phyloP scores from a whole-genome alignment of 1,140 invertebrate species.

The Armadillidium nasatum region DNA sequence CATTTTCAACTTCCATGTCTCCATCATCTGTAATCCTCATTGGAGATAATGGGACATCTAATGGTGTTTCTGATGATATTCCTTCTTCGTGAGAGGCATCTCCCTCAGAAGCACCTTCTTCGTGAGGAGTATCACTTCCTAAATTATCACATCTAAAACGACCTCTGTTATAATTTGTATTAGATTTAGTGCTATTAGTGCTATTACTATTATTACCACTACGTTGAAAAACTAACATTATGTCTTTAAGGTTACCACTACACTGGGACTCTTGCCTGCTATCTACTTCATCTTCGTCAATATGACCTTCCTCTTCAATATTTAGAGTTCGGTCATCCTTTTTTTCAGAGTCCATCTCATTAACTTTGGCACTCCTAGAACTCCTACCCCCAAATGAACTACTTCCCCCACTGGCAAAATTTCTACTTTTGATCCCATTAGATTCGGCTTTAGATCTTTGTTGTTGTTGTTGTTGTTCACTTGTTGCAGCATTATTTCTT shows the following conservation, averaged over 20 bases:
- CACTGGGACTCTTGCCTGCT: conserved; percentile 28
- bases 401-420: neutral
- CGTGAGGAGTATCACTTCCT: conserved; percentile 27
- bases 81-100: conserved; percentile 1
- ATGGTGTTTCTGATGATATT: conserved; percentile 17
- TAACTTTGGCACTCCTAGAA: conserved; percentile 21
- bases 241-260: conserved; percentile 38
- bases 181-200: neutral
- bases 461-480: conserved; percentile 3
- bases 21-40: conserved; percentile 20
- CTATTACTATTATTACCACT: conserved; percentile 36
- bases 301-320: conserved; percentile 16
- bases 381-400: conserved; percentile 27
- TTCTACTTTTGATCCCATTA: neutral
- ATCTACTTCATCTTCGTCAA: conserved; percentile 43
- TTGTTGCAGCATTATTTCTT: no score
- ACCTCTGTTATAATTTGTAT: neutral
- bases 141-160: conserved; percentile 6
- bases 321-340: conserved; percentile 1
- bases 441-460: conserved; percentile 5
- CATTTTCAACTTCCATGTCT: conserved; percentile 14
- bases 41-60: conserved; percentile 11
- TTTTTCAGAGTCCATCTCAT: neutral
- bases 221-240: conserved; percentile 30
- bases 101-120: conserved; percentile 2